Evolutionary conservation across 2,113 vertebrate genomes (phyloP).

Genomic region (Isurus oxyrinchus): DNA sequence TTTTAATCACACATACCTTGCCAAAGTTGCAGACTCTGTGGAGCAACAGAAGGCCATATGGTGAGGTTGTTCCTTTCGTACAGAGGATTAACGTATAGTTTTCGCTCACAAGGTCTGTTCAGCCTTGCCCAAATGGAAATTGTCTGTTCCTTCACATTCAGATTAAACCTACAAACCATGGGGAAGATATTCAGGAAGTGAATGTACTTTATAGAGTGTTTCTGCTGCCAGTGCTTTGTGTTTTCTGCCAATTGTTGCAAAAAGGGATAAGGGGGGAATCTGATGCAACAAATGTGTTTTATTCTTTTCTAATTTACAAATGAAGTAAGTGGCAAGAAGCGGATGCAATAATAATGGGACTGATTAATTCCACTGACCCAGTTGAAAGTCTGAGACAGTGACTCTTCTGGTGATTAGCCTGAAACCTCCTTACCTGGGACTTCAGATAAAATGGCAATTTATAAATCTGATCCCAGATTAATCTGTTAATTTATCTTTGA

Average conservation of each 20-base stretch:
- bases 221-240: background rate
- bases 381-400: background rate
- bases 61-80: slow-evolving; percentile 61
- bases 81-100: slow-evolving; percentile 60
- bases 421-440: background rate
- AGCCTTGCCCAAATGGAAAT: slow-evolving; percentile 73
- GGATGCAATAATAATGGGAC: background rate
- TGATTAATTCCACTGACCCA: background rate
- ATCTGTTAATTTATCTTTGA: background rate
- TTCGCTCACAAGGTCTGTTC: slow-evolving; percentile 49
- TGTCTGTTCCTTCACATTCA: slow-evolving; percentile 62
- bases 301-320: background rate
- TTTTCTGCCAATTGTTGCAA: background rate
- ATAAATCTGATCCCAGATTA: background rate
- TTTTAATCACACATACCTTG: slow-evolving; percentile 54
- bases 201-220: background rate
- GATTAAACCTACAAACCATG: slow-evolving; percentile 53
- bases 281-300: background rate
- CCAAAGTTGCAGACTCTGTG: slow-evolving; percentile 76
- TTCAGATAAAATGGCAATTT: background rate
- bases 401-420: background rate
- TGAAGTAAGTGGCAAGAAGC: background rate
- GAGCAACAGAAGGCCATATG: slow-evolving; percentile 77
- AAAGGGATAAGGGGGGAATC: background rate
- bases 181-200: background rate